These are phyloP conservation scores for Archips crataeganus DNA, from an alignment of 2,888 invertebrate species.

Conservation along the genomic window DNA sequence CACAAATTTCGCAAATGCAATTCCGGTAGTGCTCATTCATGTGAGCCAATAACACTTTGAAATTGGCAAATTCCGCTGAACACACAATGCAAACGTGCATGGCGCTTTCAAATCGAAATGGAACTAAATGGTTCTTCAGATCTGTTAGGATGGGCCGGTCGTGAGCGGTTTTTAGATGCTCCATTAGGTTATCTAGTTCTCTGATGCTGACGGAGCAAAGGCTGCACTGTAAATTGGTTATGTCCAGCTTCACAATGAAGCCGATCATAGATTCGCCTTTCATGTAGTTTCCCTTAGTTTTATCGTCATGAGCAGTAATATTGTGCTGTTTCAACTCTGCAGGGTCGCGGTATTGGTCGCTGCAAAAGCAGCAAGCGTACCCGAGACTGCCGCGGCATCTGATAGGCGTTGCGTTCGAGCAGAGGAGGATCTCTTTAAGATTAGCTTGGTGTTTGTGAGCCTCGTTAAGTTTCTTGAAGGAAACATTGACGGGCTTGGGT, in stretches of 20 bases:
- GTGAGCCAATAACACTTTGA: conserved; percentile 62
- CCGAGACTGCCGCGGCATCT: conserved; percentile 62
- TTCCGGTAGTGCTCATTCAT: conserved; percentile 72
- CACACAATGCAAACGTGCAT: conserved; percentile 33
- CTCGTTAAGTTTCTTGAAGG: conserved; percentile 43
- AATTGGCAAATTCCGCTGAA: conserved; percentile 55
- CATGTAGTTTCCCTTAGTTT: conserved; percentile 60
- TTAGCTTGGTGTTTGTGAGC: conserved; percentile 61
- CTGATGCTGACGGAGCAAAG: conserved; percentile 52
- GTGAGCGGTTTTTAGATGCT: conserved; percentile 56
- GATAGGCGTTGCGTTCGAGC: conserved; percentile 74
- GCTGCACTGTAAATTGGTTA: conserved; percentile 58
- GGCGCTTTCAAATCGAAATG: conserved; percentile 58
- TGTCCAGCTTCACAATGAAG: conserved; percentile 63
- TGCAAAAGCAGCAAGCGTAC: conserved; percentile 67
- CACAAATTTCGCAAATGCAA: conserved; percentile 80
- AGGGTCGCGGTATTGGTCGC: conserved; percentile 58
- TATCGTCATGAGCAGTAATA: conserved; percentile 53
- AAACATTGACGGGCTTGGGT: conserved; percentile 23
- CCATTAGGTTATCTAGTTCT: conserved; percentile 50
- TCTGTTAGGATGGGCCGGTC: conserved; percentile 51
- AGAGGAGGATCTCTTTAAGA: conserved; percentile 59
- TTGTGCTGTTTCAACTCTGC: conserved; percentile 65
- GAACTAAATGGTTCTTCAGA: conserved; percentile 59
- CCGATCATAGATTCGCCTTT: conserved; percentile 49